Base-by-base conservation (phyloP, 2,797 vertebrate species). In the Amphiprion clarkii region DNA sequence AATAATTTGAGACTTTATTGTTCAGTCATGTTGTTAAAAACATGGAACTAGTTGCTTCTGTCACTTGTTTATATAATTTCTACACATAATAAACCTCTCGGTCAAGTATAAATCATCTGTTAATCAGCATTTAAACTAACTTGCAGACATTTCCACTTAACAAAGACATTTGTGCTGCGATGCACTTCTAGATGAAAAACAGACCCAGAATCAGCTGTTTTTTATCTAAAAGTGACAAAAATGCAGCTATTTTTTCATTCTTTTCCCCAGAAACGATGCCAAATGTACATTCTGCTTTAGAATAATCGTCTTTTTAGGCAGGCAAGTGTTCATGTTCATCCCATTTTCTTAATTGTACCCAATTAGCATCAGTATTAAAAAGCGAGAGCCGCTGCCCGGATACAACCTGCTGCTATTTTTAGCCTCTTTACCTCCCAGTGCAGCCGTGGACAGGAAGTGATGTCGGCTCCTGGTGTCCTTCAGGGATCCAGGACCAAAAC, bases 321-420 rank as follows among this genome's bases (percentile, higher is more conserved):
- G 27, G 27, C 27, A 27, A 27, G 27, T 27, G 27, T 27, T 27
- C 27, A 27, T 27, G 27, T 27, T 27, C 27, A 3, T 27, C 36
- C 1, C 21, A 4, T 73, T 61, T 27, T 19, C 29, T 54, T 64
- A 63, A 68, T 62, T 56, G 42, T 11, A 11, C 21, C 40, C 40
- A 56, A 61, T 74, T 61, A 61, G 5, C 53, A 51, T 14, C 62
- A 36, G 8, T 14, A 42, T 57, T 19, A 39, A 59, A 61, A 67
- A n/a, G n/a, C 42, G 5, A 1, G n/a, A 40, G 2, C 44, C 16
- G 39, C 81, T 87, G 81, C 78, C 68, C 78, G 36, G 81, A 83
- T 57, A 74, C 88, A 84, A 79, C 80, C 78, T 74, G 69, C 14
- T 33, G 67, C 73, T 81, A 82, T 88, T 84, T 82, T 66, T 82